These are phyloP conservation scores for Pseudobourletiella spinata DNA, from an alignment of 1,140 invertebrate species.

Conservation along the genomic window DNA sequence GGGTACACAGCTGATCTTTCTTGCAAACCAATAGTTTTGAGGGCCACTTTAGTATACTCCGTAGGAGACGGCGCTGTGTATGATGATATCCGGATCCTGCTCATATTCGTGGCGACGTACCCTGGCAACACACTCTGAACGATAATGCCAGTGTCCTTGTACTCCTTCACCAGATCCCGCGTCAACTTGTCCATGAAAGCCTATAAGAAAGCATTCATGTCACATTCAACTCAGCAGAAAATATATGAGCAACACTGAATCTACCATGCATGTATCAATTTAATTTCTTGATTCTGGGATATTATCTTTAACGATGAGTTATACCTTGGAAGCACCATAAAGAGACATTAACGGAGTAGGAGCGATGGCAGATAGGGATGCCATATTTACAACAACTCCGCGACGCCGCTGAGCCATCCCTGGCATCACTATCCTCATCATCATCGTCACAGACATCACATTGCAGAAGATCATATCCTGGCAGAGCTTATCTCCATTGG, in stretches of 20 bases:
- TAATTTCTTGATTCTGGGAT: too few relatives aligned
- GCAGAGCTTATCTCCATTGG: conserved; percentile 46
- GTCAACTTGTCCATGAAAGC: conserved; percentile 79
- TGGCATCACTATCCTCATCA: conserved; percentile 76
- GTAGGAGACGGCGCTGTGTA: conserved; percentile 69
- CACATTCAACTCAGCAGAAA: too few relatives aligned
- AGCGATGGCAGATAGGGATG: conserved; percentile 69
- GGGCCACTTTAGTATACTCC: conserved; percentile 63
- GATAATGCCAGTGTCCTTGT: conserved; percentile 62
- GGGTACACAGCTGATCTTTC: conserved; percentile 66
- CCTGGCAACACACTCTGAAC: conserved; percentile 78
- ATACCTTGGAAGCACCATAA: conserved; percentile 81
- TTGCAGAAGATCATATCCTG: conserved; percentile 60
- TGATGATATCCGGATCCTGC: conserved; percentile 67
- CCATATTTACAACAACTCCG: conserved; percentile 87
- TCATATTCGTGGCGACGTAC: conserved; percentile 89
- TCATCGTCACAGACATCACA: conserved; percentile 62
- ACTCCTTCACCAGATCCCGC: conserved; percentile 68
- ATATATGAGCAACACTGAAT: too few relatives aligned
- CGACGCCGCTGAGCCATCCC: conserved; percentile 73
- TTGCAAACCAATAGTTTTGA: conserved; percentile 66
- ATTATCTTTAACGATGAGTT: too few relatives aligned
- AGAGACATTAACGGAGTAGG: conserved; percentile 75
- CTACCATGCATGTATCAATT: too few relatives aligned
- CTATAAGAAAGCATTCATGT: too few relatives aligned